phyloP scores from a whole-genome alignment of 2,113 vertebrate genomes.

The Cyprinus carpio region DNA sequence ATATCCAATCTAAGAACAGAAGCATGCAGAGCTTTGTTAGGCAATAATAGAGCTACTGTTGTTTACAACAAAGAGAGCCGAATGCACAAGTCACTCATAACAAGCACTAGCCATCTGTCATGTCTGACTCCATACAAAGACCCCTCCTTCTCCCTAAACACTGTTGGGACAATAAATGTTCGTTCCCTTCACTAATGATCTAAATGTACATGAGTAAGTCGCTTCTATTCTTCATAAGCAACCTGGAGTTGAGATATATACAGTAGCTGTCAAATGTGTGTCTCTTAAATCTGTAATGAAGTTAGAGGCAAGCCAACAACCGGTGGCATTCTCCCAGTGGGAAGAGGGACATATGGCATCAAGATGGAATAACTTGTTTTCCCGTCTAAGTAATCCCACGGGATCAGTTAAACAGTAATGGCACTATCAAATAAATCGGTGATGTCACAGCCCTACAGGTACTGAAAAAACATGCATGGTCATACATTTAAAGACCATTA shows the following conservation, averaged over 20 bases:
- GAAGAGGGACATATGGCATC: constrained; percentile 71
- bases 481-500: background rate
- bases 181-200: constrained; percentile 42
- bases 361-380: constrained; percentile 69
- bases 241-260: constrained; percentile 45
- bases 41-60: constrained; percentile 18
- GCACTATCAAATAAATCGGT: constrained; percentile 64
- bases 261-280: constrained; percentile 48
- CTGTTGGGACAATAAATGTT: constrained; percentile 31
- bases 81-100: constrained; percentile 40
- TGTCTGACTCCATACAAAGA: background rate
- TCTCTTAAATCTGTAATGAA: constrained; percentile 59
- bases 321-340: constrained; percentile 59
- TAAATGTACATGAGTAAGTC: background rate
- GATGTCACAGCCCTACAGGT: constrained; percentile 65
- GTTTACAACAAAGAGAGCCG: constrained; percentile 31
- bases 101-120: constrained; percentile 41
- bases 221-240: constrained; percentile 4
- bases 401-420: constrained; percentile 72
- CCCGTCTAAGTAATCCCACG: constrained; percentile 62
- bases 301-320: constrained; percentile 56
- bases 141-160: constrained; percentile 20
- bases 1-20: constrained; percentile 22
- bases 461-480: background rate
- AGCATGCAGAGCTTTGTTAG: constrained; percentile 29